Base-by-base conservation (phyloP, 2,888 invertebrate species). In the Mythimna ferrago region DNA sequence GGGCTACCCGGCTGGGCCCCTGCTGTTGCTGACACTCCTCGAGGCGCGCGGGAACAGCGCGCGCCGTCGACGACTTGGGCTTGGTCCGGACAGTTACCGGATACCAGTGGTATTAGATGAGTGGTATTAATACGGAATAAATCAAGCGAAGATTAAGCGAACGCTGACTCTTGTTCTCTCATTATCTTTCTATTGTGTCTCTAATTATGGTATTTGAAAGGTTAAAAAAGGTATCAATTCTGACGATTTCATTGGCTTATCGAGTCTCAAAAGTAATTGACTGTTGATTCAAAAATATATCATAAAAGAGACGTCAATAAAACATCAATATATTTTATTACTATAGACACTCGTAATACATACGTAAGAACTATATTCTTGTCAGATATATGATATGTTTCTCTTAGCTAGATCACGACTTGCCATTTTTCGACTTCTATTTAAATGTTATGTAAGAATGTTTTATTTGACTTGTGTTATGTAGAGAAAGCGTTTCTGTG, bases 351-450 rank as follows among this genome's bases (percentile, higher is more conserved):
- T 53, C 38, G 41, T 71, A 63, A 70, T 51, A 67, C 14, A 21
- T 11, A 53, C 6, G 58, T 62, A 19, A 35, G 19, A 64, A 64
- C 54, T 71, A 81, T 71, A 77, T 77, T 70, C 81, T 87, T 83
- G 71, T 86, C 84, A 58, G 54, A 56, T 41, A 32, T 32, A 48
- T 53, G 4, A 51, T 51, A 62, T 63, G 32, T 62, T 53, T 48
- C 4, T 48, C 10, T 11, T 48, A 21, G 44, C 35, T 26, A 3
- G 35, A 66, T 51, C 51, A 70, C 58, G 58, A 67, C 66, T 70
- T 62, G 66, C 54, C 9, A 73, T 67, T 73, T 38, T 62, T 76
- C 62, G 19, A 19, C 56, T 16, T 2, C 44, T 64, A 32, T 54
- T 61, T 61, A 65, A 58, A 62, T 56, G 65, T 68, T 65, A 69